A percentile compares a stretch with the other conserved stretches of the same genome.
phyloP scores from a whole-genome alignment of 2,888 invertebrate species.

The Philhelius pedissequus region DNA sequence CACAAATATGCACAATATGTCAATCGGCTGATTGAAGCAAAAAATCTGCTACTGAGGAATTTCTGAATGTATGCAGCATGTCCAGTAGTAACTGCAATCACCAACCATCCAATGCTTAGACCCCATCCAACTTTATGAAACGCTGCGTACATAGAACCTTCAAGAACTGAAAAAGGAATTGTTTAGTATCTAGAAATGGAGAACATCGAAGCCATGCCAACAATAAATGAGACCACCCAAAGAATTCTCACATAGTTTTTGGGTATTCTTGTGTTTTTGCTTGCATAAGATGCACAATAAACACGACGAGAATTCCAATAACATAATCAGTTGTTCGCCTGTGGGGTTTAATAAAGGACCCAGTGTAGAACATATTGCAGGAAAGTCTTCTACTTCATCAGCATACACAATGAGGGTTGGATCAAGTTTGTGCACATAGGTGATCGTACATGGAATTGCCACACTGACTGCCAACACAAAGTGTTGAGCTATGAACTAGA shows the following conservation, averaged over 20 bases:
- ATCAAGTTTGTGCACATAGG: slow-evolving; percentile 82
- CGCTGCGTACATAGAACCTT: slow-evolving; percentile 84
- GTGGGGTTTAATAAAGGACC: slow-evolving; percentile 86
- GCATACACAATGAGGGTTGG: slow-evolving; percentile 85
- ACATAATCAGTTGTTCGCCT: slow-evolving; percentile 87
- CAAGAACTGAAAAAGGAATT: slow-evolving; percentile 81
- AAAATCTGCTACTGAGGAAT: slow-evolving; percentile 76
- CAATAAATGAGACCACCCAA: slow-evolving; percentile 73
- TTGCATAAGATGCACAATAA: slow-evolving; percentile 83
- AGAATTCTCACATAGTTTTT: slow-evolving; percentile 74
- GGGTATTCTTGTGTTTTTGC: slow-evolving; percentile 79
- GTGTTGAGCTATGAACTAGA: too few relatives aligned
- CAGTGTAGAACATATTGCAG: slow-evolving; percentile 83
- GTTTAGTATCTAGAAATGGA: slow-evolving; percentile 84
- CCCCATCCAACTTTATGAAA: slow-evolving; percentile 86
- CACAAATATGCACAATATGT: slow-evolving; percentile 87
- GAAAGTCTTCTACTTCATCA: slow-evolving; percentile 83
- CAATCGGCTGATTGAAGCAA: slow-evolving; percentile 84
- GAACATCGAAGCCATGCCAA: slow-evolving; percentile 82
- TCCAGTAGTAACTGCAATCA: slow-evolving; percentile 84
- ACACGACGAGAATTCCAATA: slow-evolving; percentile 84
- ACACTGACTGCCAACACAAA: slow-evolving; percentile 80
- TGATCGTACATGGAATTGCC: slow-evolving; percentile 81
- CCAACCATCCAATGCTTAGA: slow-evolving; percentile 84
- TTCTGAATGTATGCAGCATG: slow-evolving; percentile 81